Conservation (phyloP, 2,888 invertebrate genomes). For the Cybosia mesomella region DNA sequence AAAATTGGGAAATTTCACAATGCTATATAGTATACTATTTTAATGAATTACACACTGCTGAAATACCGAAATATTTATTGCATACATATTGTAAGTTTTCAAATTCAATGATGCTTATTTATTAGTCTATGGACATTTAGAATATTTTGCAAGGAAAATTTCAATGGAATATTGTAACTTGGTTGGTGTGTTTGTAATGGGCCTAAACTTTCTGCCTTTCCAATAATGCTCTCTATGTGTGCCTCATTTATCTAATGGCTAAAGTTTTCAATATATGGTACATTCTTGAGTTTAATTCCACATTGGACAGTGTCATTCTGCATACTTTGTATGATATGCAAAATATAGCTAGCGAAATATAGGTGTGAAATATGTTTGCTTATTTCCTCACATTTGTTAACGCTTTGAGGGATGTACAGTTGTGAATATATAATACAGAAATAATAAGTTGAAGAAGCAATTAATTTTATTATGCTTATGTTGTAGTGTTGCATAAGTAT, state of each 20-base stretch:
- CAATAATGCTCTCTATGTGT: neutral
- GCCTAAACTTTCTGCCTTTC: neutral
- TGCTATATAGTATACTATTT: neutral
- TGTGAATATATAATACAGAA: neutral
- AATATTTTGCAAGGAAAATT: neutral
- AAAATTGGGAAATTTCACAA: neutral
- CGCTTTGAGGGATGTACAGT: neutral
- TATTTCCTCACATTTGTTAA: neutral
- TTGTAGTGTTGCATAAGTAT: too few relatives aligned
- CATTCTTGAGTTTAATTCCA: neutral
- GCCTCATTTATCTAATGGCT: neutral
- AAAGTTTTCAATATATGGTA: neutral
- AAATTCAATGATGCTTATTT: neutral
- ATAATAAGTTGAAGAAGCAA: too few relatives aligned
- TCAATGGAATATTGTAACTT: neutral
- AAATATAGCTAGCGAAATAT: neutral
- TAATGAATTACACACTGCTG: neutral
- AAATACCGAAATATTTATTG: too few relatives aligned
- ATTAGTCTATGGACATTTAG: neutral
- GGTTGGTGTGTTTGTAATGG: neutral
- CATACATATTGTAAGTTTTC: too few relatives aligned
- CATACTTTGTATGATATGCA: neutral
- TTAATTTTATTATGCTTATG: too few relatives aligned
- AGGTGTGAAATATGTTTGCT: neutral
- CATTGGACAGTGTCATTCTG: neutral